Percentiles rank a stretch among this genome's conserved stretches.
Evolutionary conservation across 1,140 invertebrate species (phyloP).

Genomic region (Drosophila bifasciata): DNA sequence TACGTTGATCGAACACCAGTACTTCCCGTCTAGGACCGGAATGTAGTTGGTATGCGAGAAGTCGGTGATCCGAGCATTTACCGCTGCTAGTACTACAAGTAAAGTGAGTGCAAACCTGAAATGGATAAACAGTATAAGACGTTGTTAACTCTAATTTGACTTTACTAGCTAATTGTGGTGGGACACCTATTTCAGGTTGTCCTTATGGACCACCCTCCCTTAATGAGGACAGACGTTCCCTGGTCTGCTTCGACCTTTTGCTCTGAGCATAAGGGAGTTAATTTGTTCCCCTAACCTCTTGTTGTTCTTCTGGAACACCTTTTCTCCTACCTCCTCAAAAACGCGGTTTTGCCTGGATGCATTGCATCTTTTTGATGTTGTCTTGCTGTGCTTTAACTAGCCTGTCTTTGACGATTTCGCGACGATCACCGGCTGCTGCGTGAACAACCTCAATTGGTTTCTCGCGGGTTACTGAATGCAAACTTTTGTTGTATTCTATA

Average conservation of each 20-base stretch:
- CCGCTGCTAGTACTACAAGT: slow-evolving; percentile 1
- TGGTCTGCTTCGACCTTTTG: slow-evolving; percentile 25
- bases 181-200: slow-evolving; percentile 12
- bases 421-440: slow-evolving; percentile 3
- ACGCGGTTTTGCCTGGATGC: slow-evolving; percentile 10
- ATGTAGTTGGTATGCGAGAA: slow-evolving; percentile 26
- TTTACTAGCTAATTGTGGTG: neutral
- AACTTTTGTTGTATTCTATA: slow-evolving; percentile 31
- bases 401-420: slow-evolving; percentile 13
- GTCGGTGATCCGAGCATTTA: slow-evolving; percentile 24
- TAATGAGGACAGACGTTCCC: slow-evolving; percentile 29
- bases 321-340: slow-evolving; percentile 28
- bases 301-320: slow-evolving; percentile 19
- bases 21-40: slow-evolving; percentile 2
- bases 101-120: slow-evolving; percentile 3
- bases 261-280: slow-evolving; percentile 20
- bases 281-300: slow-evolving; percentile 32
- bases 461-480: slow-evolving; percentile 27
- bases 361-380: slow-evolving; percentile 23
- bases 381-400: slow-evolving; percentile 15
- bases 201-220: slow-evolving; percentile 31
- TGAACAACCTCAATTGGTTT: slow-evolving; percentile 31
- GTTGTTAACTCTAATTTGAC: neutral
- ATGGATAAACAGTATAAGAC: neutral
- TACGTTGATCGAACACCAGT: slow-evolving; percentile 2